These are phyloP conservation scores for Chloroceryle amazona DNA, from an alignment of 2,797 vertebrate genomes.

Conservation along the genomic window DNA sequence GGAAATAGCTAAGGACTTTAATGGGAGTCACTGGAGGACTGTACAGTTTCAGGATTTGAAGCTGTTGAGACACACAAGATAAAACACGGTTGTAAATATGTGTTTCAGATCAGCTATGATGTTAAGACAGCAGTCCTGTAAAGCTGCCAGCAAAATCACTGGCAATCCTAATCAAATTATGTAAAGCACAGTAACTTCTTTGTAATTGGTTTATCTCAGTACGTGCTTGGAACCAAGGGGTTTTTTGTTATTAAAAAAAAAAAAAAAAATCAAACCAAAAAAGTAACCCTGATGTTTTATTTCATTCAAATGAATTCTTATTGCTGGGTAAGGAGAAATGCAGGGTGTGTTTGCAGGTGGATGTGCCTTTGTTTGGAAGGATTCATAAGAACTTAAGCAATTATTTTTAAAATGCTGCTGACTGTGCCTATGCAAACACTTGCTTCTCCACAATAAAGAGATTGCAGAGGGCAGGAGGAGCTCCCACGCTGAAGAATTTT, in stretches of 20 bases:
- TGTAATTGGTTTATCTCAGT: background rate
- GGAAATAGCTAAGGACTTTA: background rate
- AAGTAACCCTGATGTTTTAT: background rate
- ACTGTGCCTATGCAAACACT: background rate
- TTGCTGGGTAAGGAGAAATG: background rate
- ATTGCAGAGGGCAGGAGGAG: background rate
- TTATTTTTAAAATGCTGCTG: conserved; percentile 24
- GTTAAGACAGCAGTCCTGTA: background rate
- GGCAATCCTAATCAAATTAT: background rate
- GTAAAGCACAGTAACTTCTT: background rate
- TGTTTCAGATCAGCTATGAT: background rate
- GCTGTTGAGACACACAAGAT: background rate
- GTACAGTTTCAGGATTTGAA: background rate
- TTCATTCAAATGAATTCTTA: background rate
- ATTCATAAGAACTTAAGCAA: background rate
- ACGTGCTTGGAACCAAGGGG: background rate
- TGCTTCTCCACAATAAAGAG: background rate
- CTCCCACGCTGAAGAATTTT: background rate
- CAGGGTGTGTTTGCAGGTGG: background rate
- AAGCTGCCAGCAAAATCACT: background rate
- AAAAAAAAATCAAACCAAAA: background rate
- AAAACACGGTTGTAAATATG: background rate
- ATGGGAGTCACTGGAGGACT: background rate
- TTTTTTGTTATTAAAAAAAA: background rate
- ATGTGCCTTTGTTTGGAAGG: background rate